Conservation (phyloP, 2,888 invertebrate species). For the Rhogogaster chlorosoma region DNA sequence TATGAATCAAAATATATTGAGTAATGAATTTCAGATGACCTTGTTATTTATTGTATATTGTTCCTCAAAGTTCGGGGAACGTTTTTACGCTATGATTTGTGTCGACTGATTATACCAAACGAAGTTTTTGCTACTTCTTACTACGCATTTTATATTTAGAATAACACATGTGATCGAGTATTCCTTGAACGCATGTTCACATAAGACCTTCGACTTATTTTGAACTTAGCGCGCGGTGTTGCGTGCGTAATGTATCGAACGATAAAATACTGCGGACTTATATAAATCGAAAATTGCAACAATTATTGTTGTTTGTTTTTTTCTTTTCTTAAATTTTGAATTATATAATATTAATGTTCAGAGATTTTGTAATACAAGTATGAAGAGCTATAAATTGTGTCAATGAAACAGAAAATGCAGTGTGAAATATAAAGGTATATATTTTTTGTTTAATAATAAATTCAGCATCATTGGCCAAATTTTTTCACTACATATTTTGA, state of each 20-base stretch:
- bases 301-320: neutral
- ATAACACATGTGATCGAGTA: too few relatives aligned
- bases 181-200: too few relatives aligned
- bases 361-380: too few relatives aligned
- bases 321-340: neutral
- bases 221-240: too few relatives aligned
- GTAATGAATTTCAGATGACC: neutral
- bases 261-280: too few relatives aligned
- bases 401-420: neutral
- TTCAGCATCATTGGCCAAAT: constrained; percentile 66
- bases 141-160: neutral
- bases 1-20: neutral
- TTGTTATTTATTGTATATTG: neutral
- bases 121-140: neutral
- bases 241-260: too few relatives aligned
- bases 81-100: neutral
- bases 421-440: constrained; percentile 55
- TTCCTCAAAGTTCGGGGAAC: neutral
- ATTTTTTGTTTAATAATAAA: constrained; percentile 70
- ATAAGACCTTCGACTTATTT: too few relatives aligned
- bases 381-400: neutral
- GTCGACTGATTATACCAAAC: neutral
- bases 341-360: too few relatives aligned
- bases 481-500: constrained; percentile 72
- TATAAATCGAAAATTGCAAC: neutral